A percentile compares a stretch with the other conserved stretches of the same genome.
Conservation (phyloP, 2,113 vertebrate genomes). For the Nothoprocta perdicaria region DNA sequence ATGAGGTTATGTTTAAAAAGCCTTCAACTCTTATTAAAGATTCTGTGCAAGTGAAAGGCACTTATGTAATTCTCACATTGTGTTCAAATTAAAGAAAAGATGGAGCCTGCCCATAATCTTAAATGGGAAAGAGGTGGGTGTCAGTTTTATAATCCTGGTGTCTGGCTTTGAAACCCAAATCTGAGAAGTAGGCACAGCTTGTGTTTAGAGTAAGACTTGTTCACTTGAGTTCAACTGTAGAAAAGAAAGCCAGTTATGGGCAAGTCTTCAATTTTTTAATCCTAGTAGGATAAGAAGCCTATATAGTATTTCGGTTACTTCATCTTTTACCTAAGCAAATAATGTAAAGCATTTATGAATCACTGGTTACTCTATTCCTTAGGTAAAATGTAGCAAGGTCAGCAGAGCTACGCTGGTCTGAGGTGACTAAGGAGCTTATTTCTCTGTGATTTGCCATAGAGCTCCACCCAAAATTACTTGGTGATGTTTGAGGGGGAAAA, state of each 20-base stretch:
- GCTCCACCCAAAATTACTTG: not conserved
- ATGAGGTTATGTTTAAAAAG: not conserved
- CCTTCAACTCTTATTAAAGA: not conserved
- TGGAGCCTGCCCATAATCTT: not conserved
- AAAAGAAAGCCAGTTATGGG: not conserved
- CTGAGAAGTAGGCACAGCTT: not conserved
- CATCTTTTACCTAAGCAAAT: not conserved
- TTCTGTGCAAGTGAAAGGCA: not conserved
- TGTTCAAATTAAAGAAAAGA: not conserved
- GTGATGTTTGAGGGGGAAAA: not conserved
- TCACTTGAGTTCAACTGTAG: not conserved
- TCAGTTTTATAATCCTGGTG: not conserved
- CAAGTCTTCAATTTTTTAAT: not conserved
- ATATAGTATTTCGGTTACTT: not conserved
- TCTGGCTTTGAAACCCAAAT: not conserved
- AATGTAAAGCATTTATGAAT: not conserved
- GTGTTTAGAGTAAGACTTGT: not conserved
- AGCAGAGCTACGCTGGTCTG: not conserved
- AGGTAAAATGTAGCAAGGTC: not conserved
- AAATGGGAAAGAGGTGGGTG: not conserved
- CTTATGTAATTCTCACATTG: not conserved
- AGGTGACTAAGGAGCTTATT: not conserved
- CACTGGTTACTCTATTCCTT: not conserved
- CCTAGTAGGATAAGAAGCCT: not conserved
- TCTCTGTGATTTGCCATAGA: not conserved